Percentiles rank a stretch among this genome's conserved stretches.
Conservation (phyloP, 2,797 vertebrate genomes). For the Balearica regulorum region DNA sequence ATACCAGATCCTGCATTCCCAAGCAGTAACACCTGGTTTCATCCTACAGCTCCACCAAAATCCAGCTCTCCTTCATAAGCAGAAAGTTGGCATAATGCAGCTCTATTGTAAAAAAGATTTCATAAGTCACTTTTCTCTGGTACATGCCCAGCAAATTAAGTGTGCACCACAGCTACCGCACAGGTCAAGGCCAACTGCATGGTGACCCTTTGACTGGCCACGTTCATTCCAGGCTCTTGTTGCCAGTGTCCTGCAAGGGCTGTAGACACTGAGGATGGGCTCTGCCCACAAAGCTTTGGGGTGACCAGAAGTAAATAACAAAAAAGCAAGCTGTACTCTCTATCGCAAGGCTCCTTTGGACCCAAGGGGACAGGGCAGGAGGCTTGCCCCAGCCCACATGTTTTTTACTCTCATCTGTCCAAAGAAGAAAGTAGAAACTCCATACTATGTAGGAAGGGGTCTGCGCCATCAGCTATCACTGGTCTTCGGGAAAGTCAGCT, state of each 20-base stretch:
- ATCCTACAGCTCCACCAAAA: neutral
- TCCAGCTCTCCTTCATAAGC: neutral
- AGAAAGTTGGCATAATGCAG: neutral
- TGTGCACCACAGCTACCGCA: accelerated
- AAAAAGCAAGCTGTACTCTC: neutral
- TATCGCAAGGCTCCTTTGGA: neutral
- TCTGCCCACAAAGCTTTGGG: neutral
- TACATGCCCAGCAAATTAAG: accelerated
- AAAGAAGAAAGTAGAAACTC: neutral
- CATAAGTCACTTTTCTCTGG: neutral
- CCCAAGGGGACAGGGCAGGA: neutral
- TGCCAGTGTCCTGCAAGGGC: neutral
- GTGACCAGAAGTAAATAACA: neutral
- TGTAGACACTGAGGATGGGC: neutral
- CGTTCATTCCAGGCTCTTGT: neutral
- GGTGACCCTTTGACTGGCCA: neutral
- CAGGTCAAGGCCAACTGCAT: accelerated
- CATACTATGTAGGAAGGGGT: neutral
- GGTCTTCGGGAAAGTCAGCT: neutral
- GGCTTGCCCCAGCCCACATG: accelerated
- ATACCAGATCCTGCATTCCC: neutral
- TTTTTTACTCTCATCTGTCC: neutral
- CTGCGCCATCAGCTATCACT: neutral
- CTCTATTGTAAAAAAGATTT: neutral
- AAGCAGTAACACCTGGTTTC: neutral